These are phyloP conservation scores for Trichomalopsis sarcophagae DNA, from an alignment of 1,140 invertebrate genomes.

Conservation along the genomic window DNA sequence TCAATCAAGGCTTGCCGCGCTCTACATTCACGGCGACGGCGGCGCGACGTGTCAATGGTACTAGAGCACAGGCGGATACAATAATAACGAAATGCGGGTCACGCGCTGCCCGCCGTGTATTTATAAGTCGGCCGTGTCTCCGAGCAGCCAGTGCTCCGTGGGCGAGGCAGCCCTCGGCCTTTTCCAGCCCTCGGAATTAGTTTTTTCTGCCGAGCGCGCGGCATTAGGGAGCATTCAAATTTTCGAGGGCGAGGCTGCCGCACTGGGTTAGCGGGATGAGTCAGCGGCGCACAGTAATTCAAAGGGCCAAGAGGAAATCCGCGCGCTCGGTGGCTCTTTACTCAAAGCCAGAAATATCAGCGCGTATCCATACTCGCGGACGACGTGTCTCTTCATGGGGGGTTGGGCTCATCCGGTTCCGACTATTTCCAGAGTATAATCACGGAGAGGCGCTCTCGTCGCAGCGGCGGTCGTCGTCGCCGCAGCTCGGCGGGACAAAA, in stretches of 20 bases:
- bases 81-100: slow-evolving; percentile 52
- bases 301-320: slow-evolving; percentile 60
- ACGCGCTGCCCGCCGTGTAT: slow-evolving; percentile 32
- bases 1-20: slow-evolving; percentile 31
- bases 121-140: slow-evolving; percentile 1
- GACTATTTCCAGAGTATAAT: slow-evolving; percentile 73
- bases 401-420: slow-evolving; percentile 66
- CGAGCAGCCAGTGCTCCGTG: too few relatives aligned
- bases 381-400: slow-evolving; percentile 16
- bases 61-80: slow-evolving; percentile 44
- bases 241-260: background rate
- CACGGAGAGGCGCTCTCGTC: slow-evolving; percentile 57
- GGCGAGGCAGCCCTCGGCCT: too few relatives aligned
- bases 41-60: slow-evolving; percentile 47
- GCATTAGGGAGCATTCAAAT: background rate
- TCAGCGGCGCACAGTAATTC: slow-evolving; percentile 33
- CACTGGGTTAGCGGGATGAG: background rate
- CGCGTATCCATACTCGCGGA: slow-evolving; percentile 60
- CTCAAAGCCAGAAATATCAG: slow-evolving; percentile 66
- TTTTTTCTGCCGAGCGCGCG: background rate
- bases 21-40: background rate
- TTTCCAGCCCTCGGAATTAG: background rate
- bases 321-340: slow-evolving; percentile 22
- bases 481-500: background rate
- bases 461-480: too few relatives aligned